Evolutionary conservation across 2,113 vertebrate genomes (phyloP).

Genomic region (Sialia sialis): DNA sequence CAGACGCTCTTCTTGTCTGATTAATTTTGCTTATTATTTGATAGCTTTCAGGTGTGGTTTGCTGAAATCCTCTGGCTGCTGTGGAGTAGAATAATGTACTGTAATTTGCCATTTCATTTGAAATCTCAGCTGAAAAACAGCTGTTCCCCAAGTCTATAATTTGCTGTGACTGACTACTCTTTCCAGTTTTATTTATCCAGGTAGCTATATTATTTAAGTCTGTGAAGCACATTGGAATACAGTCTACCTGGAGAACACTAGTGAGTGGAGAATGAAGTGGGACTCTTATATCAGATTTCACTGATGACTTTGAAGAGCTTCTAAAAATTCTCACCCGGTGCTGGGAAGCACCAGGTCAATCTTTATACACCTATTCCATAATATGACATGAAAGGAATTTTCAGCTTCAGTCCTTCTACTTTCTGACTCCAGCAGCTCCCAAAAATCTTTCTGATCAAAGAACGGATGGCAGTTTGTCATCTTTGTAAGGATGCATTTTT

Average conservation of each 20-base stretch:
- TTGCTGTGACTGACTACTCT: not conserved
- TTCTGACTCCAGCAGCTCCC: not conserved
- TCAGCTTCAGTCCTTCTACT: not conserved
- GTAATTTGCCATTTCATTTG: not conserved
- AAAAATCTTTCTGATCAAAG: not conserved
- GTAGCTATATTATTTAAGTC: conserved; percentile 14
- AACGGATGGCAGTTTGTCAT: not conserved
- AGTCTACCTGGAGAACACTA: not conserved
- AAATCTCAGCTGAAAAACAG: conserved; percentile 8
- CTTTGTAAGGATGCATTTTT: not conserved
- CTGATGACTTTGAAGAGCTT: conserved; percentile 29
- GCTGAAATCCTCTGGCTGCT: not conserved
- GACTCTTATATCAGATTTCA: conserved; percentile 30
- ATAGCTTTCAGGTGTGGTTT: not conserved
- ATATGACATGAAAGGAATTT: not conserved
- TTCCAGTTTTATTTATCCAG: conserved; percentile 26
- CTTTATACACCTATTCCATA: not conserved
- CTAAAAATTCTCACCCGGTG: not conserved
- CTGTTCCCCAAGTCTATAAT: not conserved
- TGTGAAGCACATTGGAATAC: not conserved
- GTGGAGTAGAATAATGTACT: not conserved
- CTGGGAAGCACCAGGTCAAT: not conserved
- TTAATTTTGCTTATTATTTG: conserved; percentile 3
- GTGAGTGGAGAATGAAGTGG: not conserved
- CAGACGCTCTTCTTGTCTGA: not conserved